Evolutionary conservation across 1,140 invertebrate genomes (phyloP).

Genomic region (Mizuhopecten yessoensis): DNA sequence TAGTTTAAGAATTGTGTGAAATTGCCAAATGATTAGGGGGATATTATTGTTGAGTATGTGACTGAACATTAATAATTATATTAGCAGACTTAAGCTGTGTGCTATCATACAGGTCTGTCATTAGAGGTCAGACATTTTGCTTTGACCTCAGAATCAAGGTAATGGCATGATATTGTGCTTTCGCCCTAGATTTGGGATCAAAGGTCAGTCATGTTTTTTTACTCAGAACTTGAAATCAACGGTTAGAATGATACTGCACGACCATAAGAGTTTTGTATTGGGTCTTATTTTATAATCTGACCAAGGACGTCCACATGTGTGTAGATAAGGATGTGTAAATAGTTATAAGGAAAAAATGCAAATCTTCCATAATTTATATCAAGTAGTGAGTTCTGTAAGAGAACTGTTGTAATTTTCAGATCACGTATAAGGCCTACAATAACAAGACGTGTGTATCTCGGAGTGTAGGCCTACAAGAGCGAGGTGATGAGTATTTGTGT

Average conservation of each 20-base stretch:
- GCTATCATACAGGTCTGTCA: not conserved
- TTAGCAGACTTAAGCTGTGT: not conserved
- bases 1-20: not conserved
- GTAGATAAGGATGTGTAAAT: slow-evolving; percentile 3
- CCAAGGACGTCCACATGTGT: not conserved
- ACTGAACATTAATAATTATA: not conserved
- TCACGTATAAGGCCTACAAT: not conserved
- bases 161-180: no score
- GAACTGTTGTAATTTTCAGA: not conserved
- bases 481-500: not conserved
- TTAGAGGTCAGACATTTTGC: not conserved
- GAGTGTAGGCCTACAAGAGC: not conserved
- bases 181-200: not conserved
- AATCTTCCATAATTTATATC: not conserved
- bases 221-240: not conserved
- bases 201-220: not conserved
- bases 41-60: not conserved
- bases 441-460: not conserved
- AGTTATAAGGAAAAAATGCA: not conserved
- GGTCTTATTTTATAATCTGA: not conserved
- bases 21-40: not conserved
- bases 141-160: not conserved
- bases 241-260: not conserved
- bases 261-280: not conserved
- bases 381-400: not conserved